phyloP scores from a whole-genome alignment of 2,888 invertebrate genomes.

The Eulithis prunata region DNA sequence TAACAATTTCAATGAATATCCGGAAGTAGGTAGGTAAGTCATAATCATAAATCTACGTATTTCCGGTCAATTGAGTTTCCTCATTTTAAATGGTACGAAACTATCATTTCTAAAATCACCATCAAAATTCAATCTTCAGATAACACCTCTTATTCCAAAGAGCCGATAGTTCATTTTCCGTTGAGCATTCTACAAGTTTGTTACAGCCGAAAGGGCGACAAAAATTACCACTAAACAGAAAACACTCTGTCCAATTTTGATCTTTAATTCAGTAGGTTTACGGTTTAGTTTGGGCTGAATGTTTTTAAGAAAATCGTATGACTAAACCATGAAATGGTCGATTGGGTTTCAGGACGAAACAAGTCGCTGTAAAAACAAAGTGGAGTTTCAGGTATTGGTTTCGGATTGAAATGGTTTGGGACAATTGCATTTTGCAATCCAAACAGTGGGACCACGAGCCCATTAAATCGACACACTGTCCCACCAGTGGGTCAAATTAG shows the following conservation, averaged over 20 bases:
- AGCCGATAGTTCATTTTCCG: not conserved
- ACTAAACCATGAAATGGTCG: slow-evolving; percentile 16
- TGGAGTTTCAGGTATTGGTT: slow-evolving; percentile 22
- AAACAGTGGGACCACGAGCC: too few species aligned
- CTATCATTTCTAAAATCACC: slow-evolving; percentile 12
- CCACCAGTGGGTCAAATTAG: too few species aligned
- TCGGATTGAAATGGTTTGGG: slow-evolving; percentile 11
- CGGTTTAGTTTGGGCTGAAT: slow-evolving; percentile 1
- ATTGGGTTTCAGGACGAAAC: slow-evolving; percentile 27
- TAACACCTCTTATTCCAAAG: not conserved
- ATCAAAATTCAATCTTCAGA: slow-evolving; percentile 1
- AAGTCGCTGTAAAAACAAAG: slow-evolving; percentile 23
- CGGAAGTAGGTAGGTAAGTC: too few species aligned
- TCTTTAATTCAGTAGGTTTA: slow-evolving; percentile 1
- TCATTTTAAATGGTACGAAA: slow-evolving; percentile 8
- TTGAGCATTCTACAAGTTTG: slow-evolving; percentile 14
- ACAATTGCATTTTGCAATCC: too few species aligned
- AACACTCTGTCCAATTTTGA: not conserved
- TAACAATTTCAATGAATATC: too few species aligned
- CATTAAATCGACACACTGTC: too few species aligned
- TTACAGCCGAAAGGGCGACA: slow-evolving; percentile 13
- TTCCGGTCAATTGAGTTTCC: slow-evolving; percentile 3
- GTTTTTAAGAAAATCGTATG: slow-evolving; percentile 22
- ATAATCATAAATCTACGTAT: slow-evolving; percentile 1
- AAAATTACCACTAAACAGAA: slow-evolving; percentile 18